Base-by-base conservation (phyloP, 2,888 invertebrate species). In the Labia minor region DNA sequence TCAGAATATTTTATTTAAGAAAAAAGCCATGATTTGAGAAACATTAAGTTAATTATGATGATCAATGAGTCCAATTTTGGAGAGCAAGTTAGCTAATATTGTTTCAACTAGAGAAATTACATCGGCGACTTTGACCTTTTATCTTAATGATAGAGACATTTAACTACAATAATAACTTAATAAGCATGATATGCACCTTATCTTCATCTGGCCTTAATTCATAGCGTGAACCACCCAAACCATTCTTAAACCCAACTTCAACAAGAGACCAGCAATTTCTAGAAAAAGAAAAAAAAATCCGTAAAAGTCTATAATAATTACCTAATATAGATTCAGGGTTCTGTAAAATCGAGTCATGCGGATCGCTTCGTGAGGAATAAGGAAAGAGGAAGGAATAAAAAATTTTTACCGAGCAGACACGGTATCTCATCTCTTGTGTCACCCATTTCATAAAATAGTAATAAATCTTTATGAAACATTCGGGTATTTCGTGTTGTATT, bases 1-100 rank as follows among this genome's bases (percentile, higher is more conserved):
- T n/a, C 26, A 10, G 14, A 49, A 49, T 49, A 49, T 49, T 49
- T 49, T 49, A 14, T 49, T 49, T 49, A 49, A 14, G 49, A 49
- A 49, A 49, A 49, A 49, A 14, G 49, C 49, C 49, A 49, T 49
- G 49, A 49, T 49, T 49, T 14, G 49, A 49, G 49, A 49, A 49
- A 49, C 49, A 49, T 49, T 49, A 49, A 49, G 49, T 49, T 49
- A 49, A 49, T 49, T 49, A 49, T 49, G 49, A 49, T 49, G 49
- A 49, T 49, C 49, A 49, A 49, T 49, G 49, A 49, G 49, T 49
- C 49, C 49, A 49, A 49, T 49, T 14, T 49, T 3, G n/a, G 49
- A 49, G 49, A 49, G 49, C 49, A 49, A 49, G 49, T 49, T 49
- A 49, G 49, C 49, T 49, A 49, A 49, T 49, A 49, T n/a, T 49